phyloP scores from a whole-genome alignment of 2,888 invertebrate genomes.

The Hirudinaria manillensis region DNA sequence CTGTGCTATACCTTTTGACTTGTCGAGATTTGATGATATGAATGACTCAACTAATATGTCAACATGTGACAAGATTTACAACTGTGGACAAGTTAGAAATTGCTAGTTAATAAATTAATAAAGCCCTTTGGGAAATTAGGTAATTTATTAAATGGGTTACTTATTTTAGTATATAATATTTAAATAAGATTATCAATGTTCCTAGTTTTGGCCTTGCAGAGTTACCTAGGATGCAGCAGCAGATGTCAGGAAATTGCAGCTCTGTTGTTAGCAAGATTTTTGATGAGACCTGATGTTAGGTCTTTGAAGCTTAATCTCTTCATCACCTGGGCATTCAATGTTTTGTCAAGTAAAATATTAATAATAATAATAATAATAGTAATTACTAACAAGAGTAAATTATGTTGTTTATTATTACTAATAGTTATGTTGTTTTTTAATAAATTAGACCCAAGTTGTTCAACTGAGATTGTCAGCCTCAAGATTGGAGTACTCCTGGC shows the following conservation, averaged over 20 bases:
- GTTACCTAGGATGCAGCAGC: slow-evolving; percentile 50
- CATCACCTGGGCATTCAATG: slow-evolving; percentile 66
- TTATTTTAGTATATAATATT: too few relatives aligned
- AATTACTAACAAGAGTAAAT: slow-evolving; percentile 3
- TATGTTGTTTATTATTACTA: not conserved
- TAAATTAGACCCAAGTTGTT: not conserved
- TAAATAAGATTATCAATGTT: too few relatives aligned
- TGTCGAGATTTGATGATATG: slow-evolving; percentile 58
- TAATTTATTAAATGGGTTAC: too few relatives aligned
- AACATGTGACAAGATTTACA: not conserved
- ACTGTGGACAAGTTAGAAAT: not conserved
- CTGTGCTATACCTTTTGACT: slow-evolving; percentile 89
- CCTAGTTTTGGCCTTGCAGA: too few relatives aligned
- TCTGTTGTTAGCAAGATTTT: slow-evolving; percentile 76
- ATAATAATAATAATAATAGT: not conserved
- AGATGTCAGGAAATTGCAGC: slow-evolving; percentile 81
- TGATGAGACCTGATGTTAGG: slow-evolving; percentile 57
- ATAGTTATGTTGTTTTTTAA: not conserved
- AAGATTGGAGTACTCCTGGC: slow-evolving; percentile 45
- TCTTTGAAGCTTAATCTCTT: slow-evolving; percentile 70
- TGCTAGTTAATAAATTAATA: too few relatives aligned
- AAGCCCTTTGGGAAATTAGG: too few relatives aligned
- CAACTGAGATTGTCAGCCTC: slow-evolving; percentile 33
- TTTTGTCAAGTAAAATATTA: slow-evolving; percentile 34
- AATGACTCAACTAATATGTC: not conserved